Conservation (phyloP, 2,113 vertebrate species). For the Meriones unguiculatus region DNA sequence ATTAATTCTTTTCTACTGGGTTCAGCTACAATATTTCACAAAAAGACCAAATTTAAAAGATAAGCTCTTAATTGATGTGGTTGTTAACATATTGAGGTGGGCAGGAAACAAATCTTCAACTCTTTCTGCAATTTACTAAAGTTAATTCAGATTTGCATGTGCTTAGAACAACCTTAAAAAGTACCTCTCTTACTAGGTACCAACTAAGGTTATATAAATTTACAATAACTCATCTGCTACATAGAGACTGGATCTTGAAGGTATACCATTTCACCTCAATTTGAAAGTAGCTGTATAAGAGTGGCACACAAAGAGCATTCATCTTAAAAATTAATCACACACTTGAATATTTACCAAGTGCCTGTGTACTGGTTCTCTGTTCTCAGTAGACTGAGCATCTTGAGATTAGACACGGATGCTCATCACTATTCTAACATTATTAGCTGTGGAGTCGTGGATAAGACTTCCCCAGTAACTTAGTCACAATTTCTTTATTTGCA, state of each 20-base stretch:
- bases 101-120: background rate
- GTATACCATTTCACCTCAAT: background rate
- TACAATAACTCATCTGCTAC: background rate
- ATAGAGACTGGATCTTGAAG: background rate
- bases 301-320: background rate
- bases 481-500: slow-evolving; percentile 49
- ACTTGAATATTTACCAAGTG: slow-evolving; percentile 35
- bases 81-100: background rate
- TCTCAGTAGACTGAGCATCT: background rate
- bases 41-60: background rate
- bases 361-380: background rate
- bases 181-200: background rate
- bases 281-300: background rate
- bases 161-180: background rate
- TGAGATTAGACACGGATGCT: background rate
- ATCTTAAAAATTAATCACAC: slow-evolving; percentile 22
- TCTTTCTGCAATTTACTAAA: background rate
- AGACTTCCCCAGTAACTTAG: slow-evolving; percentile 25
- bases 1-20: background rate
- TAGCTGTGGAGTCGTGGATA: background rate
- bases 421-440: background rate
- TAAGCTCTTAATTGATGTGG: background rate
- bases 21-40: background rate
- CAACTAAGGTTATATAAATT: background rate
- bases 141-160: background rate